Conservation (phyloP, 1,140 invertebrate genomes). For the Tenebrio molitor region DNA sequence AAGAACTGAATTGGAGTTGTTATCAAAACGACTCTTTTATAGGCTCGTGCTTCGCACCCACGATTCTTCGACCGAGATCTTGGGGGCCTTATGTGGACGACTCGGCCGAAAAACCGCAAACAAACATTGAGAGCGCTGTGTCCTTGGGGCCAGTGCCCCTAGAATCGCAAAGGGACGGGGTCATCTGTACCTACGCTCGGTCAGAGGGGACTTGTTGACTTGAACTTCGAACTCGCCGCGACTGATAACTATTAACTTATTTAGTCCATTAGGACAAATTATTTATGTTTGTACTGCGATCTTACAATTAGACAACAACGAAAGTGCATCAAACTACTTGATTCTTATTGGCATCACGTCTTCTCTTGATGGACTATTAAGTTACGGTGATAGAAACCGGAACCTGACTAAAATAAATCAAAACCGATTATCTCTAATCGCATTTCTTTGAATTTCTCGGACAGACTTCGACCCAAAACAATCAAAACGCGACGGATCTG, state of each 20-base stretch:
- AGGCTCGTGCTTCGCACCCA: not conserved
- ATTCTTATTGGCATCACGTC: constrained; percentile 16
- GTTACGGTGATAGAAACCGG: not conserved
- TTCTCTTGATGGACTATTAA: not conserved
- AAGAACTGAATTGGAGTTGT: constrained; percentile 19
- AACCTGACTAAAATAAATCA: constrained; percentile 15
- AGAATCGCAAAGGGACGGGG: constrained; percentile 27
- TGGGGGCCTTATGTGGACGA: not conserved
- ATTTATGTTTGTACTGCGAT: constrained; percentile 5
- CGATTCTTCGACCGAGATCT: too few species aligned
- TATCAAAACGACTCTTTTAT: constrained; percentile 29
- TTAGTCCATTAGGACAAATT: constrained; percentile 8
- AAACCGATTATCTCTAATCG: not conserved
- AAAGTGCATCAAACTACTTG: constrained; percentile 24
- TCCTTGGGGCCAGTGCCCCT: too few species aligned
- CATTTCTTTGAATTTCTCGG: not conserved
- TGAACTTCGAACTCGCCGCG: constrained; percentile 24
- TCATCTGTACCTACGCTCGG: constrained; percentile 6
- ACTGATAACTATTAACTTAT: constrained; percentile 39
- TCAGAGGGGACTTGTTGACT: constrained; percentile 24
- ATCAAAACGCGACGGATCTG: not conserved
- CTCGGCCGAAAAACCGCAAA: not conserved
- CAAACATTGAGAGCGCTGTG: too few species aligned
- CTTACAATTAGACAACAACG: constrained; percentile 5
- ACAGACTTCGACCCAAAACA: not conserved